phyloP scores from a whole-genome alignment of 2,888 invertebrate species.

The Agrochola macilenta region DNA sequence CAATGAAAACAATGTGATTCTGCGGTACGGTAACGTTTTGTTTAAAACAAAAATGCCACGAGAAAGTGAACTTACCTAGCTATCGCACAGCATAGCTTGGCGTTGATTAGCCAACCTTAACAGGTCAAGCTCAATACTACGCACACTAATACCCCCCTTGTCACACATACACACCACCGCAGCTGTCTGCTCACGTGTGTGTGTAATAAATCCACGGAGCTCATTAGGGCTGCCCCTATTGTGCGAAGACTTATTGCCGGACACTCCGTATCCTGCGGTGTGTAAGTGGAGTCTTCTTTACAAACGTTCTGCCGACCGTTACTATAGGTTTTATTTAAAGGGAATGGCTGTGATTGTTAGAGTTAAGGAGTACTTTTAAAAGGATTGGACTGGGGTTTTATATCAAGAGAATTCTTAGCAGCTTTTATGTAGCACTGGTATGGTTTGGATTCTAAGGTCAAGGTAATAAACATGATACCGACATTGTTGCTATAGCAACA shows the following conservation, averaged over 20 bases:
- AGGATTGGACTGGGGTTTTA: background rate
- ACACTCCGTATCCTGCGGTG: slow-evolving; percentile 44
- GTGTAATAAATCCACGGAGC: slow-evolving; percentile 62
- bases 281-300: slow-evolving; percentile 45
- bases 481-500: background rate
- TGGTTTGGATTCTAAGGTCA: background rate
- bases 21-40: no score
- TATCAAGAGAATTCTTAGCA: background rate
- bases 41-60: no score
- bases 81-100: background rate
- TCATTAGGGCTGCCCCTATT: slow-evolving; percentile 61
- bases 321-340: slow-evolving; percentile 29
- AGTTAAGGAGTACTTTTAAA: background rate
- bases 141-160: background rate
- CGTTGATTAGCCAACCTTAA: slow-evolving; percentile 17
- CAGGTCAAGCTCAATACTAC: slow-evolving; percentile 44
- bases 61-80: background rate
- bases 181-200: slow-evolving; percentile 14
- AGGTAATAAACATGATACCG: background rate
- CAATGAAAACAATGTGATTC: background rate
- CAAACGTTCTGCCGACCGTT: slow-evolving; percentile 17
- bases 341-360: background rate
- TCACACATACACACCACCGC: background rate
- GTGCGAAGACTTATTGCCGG: slow-evolving; percentile 59
- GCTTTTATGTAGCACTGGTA: background rate